Conservation (phyloP, 2,113 vertebrate species). For the Etheostoma cragini region DNA sequence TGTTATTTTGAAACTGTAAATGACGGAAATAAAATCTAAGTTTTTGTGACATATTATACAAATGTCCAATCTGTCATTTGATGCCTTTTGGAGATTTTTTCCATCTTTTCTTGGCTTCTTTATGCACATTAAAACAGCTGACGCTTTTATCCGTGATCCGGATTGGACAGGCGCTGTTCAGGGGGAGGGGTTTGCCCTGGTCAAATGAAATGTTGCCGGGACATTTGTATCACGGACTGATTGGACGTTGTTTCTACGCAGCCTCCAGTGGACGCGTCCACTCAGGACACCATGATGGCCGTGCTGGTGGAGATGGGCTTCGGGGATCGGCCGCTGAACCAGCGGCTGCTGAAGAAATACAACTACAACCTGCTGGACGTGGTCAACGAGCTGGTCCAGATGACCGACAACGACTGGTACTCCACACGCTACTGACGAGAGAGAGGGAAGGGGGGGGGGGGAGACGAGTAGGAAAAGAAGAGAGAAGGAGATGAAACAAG, state of each 20-base stretch:
- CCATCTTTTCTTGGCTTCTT: too few species aligned
- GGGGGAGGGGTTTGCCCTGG: background rate
- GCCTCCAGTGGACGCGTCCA: slow-evolving; percentile 86
- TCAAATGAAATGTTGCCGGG: background rate
- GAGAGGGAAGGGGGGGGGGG: background rate
- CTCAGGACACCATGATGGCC: slow-evolving; percentile 90
- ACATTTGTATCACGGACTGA: slow-evolving; percentile 6
- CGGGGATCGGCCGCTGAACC: slow-evolving; percentile 90
- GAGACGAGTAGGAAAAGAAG: background rate
- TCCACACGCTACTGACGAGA: slow-evolving; percentile 86
- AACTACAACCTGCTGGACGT: slow-evolving; percentile 91
- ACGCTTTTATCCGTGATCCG: too few species aligned
- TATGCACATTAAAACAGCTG: too few species aligned
- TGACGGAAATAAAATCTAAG: too few species aligned
- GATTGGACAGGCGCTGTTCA: background rate
- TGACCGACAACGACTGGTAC: slow-evolving; percentile 91
- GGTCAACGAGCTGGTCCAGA: slow-evolving; percentile 93
- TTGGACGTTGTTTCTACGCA: slow-evolving; percentile 8
- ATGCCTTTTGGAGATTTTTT: too few species aligned
- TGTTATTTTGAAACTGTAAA: too few species aligned
- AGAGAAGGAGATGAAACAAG: background rate
- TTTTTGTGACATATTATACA: too few species aligned
- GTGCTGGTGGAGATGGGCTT: slow-evolving; percentile 98
- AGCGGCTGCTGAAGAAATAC: slow-evolving; percentile 90
- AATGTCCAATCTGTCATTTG: too few species aligned